phyloP scores from a whole-genome alignment of 2,113 vertebrate genomes.

The Pycnonotus jocosus region DNA sequence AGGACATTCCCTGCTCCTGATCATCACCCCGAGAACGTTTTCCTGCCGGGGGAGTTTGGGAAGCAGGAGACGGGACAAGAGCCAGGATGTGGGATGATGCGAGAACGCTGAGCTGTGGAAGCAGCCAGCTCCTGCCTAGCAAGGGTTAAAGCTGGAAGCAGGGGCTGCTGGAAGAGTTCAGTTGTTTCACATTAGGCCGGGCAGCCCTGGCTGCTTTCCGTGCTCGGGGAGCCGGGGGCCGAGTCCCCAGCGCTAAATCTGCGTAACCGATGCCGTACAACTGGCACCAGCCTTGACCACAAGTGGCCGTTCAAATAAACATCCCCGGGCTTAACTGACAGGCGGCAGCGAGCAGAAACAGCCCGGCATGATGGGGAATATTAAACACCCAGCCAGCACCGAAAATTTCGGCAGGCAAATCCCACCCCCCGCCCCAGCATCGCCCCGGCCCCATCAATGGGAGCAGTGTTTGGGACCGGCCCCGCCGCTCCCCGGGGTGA shows the following conservation, averaged over 20 bases:
- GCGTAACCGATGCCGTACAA: slow-evolving; percentile 47
- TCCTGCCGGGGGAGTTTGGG: accelerated
- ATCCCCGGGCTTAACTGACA: slow-evolving; percentile 61
- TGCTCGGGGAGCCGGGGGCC: slow-evolving; percentile 34
- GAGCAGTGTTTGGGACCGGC: slow-evolving; percentile 37
- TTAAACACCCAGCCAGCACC: slow-evolving; percentile 27
- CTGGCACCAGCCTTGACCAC: slow-evolving; percentile 71
- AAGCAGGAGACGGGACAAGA: neutral
- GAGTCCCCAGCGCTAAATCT: slow-evolving; percentile 37
- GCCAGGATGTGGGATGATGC: accelerated
- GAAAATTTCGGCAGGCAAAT: slow-evolving; percentile 25
- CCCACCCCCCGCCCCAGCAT: neutral
- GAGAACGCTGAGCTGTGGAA: neutral
- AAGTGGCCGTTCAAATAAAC: slow-evolving; percentile 72
- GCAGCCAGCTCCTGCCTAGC: neutral
- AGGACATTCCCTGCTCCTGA: neutral
- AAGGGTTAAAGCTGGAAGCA: slow-evolving; percentile 13
- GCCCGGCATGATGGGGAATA: slow-evolving; percentile 31
- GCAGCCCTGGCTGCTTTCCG: slow-evolving; percentile 44
- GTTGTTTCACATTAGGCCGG: slow-evolving; percentile 55
- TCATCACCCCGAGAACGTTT: neutral
- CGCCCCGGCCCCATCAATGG: slow-evolving; percentile 45
- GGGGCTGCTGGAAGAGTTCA: slow-evolving; percentile 32
- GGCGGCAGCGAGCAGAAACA: slow-evolving; percentile 51
- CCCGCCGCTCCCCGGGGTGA: neutral